phyloP scores from a whole-genome alignment of 1,140 invertebrate species.

The Lithobius niger region DNA sequence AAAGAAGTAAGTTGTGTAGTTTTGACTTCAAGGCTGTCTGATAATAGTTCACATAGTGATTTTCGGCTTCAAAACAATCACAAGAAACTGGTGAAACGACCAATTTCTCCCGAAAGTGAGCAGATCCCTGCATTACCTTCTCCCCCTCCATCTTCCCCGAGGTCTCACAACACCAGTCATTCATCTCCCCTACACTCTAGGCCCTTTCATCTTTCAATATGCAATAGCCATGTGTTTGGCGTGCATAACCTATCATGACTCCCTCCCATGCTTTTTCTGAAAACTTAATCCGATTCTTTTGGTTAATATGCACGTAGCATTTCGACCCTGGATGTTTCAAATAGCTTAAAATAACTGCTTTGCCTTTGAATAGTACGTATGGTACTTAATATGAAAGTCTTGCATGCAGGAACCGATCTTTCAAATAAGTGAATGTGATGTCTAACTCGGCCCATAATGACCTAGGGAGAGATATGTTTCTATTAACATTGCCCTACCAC shows the following conservation, averaged over 20 bases:
- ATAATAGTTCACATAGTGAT: too few relatives aligned
- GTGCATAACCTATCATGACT: not conserved
- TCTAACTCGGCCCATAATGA: constrained; percentile 36
- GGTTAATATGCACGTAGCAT: not conserved
- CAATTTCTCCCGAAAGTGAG: too few relatives aligned
- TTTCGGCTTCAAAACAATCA: too few relatives aligned
- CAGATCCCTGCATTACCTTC: too few relatives aligned
- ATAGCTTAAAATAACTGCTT: not conserved
- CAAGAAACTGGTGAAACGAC: too few relatives aligned
- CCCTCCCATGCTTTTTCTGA: not conserved
- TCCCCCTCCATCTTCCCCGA: too few relatives aligned
- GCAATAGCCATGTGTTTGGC: not conserved
- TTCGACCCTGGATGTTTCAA: not conserved
- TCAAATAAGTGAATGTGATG: constrained; percentile 29
- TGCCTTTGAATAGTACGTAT: constrained; percentile 13
- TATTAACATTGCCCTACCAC: constrained; percentile 27
- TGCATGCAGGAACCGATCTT: constrained; percentile 24
- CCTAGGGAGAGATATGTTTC: constrained; percentile 27
- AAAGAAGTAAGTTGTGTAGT: too few relatives aligned
- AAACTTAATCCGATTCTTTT: not conserved
- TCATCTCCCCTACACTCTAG: too few relatives aligned
- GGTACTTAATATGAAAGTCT: constrained; percentile 12
- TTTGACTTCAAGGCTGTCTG: too few relatives aligned
- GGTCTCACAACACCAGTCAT: too few relatives aligned
- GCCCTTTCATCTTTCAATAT: too few relatives aligned